Evolutionary conservation across 2,113 vertebrate species (phyloP).

Genomic region (Canis aureus): DNA sequence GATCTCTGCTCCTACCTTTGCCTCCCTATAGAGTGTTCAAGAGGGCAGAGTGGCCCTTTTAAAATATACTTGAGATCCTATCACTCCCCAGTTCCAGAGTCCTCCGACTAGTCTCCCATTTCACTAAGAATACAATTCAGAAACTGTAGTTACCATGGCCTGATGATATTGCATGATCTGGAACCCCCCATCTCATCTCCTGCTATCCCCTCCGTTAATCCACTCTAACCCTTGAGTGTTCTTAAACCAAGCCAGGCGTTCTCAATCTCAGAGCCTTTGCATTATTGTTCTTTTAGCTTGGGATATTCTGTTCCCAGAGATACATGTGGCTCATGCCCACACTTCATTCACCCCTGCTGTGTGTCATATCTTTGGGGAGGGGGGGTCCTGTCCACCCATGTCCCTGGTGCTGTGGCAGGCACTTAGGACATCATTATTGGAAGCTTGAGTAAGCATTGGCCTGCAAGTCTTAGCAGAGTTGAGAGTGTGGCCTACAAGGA

Average conservation of each 20-base stretch:
- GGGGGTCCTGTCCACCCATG: neutral
- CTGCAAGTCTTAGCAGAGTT: neutral
- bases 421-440: neutral
- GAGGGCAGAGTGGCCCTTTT: neutral
- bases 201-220: neutral
- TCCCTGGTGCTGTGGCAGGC: neutral
- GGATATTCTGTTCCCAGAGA: neutral
- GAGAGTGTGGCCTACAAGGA: neutral
- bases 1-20: neutral
- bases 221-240: neutral
- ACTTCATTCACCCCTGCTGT: neutral
- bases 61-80: constrained; percentile 35
- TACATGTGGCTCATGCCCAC: neutral
- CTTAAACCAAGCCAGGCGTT: neutral
- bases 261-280: neutral
- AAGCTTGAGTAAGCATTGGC: neutral
- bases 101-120: neutral
- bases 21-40: neutral
- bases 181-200: neutral
- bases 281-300: constrained; percentile 16
- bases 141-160: neutral
- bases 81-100: constrained; percentile 15
- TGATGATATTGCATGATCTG: neutral
- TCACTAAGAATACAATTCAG: neutral
- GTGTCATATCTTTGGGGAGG: neutral